Evolutionary conservation across 1,140 invertebrate genomes (phyloP).

Genomic region (Cydia pomonella): DNA sequence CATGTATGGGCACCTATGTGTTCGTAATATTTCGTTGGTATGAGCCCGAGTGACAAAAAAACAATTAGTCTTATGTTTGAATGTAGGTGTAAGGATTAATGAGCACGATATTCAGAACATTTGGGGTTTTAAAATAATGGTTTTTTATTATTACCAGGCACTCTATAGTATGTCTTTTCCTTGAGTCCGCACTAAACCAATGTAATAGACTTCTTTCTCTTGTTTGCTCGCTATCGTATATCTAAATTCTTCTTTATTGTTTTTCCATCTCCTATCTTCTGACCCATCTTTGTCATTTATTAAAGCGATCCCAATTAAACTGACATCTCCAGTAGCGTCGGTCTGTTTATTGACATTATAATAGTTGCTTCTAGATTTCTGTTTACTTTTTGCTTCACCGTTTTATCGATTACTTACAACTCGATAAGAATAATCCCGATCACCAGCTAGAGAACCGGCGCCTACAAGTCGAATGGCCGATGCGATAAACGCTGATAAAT

Average conservation of each 20-base stretch:
- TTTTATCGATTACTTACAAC: background rate
- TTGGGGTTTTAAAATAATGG: background rate
- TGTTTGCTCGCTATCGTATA: background rate
- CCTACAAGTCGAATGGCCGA: slow-evolving; percentile 4
- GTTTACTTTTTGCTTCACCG: background rate
- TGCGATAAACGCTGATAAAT: slow-evolving; percentile 23
- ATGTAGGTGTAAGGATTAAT: background rate
- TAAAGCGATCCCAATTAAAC: background rate
- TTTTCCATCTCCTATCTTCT: background rate
- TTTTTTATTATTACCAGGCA: background rate
- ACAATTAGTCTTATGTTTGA: background rate
- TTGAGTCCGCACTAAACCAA: no score
- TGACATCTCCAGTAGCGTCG: background rate
- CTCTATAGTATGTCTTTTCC: no score
- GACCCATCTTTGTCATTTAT: slow-evolving; percentile 6
- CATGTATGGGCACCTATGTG: slow-evolving; percentile 23
- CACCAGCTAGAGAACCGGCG: slow-evolving; percentile 7
- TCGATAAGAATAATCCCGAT: slow-evolving; percentile 17
- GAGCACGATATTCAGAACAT: background rate
- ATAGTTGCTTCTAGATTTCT: background rate
- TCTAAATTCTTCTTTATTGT: background rate
- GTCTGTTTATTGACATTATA: background rate
- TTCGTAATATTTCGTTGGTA: background rate
- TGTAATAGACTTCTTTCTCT: background rate
- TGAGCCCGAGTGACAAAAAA: slow-evolving; percentile 1